These are phyloP conservation scores for Megathymus violae DNA, from an alignment of 1,140 invertebrate species.

Conservation along the genomic window DNA sequence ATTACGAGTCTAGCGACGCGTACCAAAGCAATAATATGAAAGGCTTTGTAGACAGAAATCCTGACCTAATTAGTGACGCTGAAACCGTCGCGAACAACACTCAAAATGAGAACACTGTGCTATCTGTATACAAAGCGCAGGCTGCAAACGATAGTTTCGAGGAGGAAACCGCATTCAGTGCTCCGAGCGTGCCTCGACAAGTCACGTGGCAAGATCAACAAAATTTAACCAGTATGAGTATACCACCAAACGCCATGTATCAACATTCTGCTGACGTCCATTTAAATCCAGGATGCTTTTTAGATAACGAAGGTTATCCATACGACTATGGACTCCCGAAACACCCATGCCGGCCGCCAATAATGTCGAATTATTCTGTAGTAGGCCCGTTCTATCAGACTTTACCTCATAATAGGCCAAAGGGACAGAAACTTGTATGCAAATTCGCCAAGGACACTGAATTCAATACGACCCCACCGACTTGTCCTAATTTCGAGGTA, in stretches of 20 bases:
- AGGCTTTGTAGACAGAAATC: slow-evolving; percentile 88
- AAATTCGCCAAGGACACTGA: slow-evolving; percentile 82
- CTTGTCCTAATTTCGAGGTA: slow-evolving; percentile 69
- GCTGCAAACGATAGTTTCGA: slow-evolving; percentile 66
- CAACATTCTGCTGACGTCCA: slow-evolving; percentile 88
- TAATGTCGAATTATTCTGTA: slow-evolving; percentile 82
- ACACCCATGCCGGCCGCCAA: slow-evolving; percentile 81
- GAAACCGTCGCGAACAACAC: slow-evolving; percentile 87
- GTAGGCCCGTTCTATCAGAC: slow-evolving; percentile 87
- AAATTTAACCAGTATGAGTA: slow-evolving; percentile 72
- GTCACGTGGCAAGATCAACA: slow-evolving; percentile 81
- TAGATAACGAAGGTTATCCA: slow-evolving; percentile 91
- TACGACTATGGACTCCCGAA: slow-evolving; percentile 92
- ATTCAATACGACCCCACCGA: slow-evolving; percentile 65
- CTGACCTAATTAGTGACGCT: slow-evolving; percentile 90
- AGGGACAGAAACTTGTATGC: slow-evolving; percentile 85
- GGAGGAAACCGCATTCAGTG: slow-evolving; percentile 77
- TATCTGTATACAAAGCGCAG: slow-evolving; percentile 76
- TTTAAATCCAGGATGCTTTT: slow-evolving; percentile 86
- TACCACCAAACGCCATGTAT: slow-evolving; percentile 82
- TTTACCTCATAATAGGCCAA: slow-evolving; percentile 87
- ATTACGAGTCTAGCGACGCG: slow-evolving; percentile 72
- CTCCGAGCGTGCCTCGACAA: slow-evolving; percentile 72
- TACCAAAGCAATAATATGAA: slow-evolving; percentile 81
- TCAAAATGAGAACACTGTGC: slow-evolving; percentile 81